A percentile compares a stretch with the other conserved stretches of the same genome.
Conservation (phyloP, 1,140 invertebrate genomes). For the Drosophila fuyamai region DNA sequence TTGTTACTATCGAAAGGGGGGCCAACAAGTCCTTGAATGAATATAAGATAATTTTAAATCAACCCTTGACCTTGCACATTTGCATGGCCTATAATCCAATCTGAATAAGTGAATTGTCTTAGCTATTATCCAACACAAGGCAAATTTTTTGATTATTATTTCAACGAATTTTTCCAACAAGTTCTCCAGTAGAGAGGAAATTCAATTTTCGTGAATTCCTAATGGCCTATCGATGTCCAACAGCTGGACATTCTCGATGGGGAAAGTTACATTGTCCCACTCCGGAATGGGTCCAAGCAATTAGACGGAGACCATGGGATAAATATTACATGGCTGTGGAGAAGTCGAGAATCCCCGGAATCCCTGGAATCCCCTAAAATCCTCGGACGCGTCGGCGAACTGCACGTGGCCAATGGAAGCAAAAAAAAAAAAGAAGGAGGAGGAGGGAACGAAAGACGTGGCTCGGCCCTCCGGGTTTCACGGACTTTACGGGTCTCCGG, state of each 20-base stretch:
- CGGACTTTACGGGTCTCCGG: constrained; percentile 13
- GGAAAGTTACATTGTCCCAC: neutral
- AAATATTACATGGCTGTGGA: neutral
- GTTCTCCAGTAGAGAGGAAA: neutral
- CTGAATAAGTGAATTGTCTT: neutral
- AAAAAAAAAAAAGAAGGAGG: constrained; percentile 1
- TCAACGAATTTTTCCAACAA: neutral
- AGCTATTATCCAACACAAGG: neutral
- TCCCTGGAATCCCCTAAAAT: constrained; percentile 6
- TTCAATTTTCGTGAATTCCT: constrained; percentile 1
- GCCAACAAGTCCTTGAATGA: neutral
- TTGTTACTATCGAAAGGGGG: neutral
- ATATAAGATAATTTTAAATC: neutral
- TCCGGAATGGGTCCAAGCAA: neutral
- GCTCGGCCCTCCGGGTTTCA: constrained; percentile 29
- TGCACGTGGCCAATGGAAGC: constrained; percentile 21
- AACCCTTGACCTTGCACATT: constrained; percentile 7
- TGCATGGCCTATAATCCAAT: neutral
- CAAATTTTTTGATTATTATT: constrained; percentile 1
- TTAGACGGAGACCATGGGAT: constrained; percentile 1
- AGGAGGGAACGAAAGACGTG: neutral
- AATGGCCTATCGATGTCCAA: neutral
- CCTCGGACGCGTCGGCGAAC: constrained; percentile 10
- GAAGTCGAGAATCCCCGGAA: neutral
- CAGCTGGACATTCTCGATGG: neutral